phyloP scores from a whole-genome alignment of 2,888 invertebrate genomes.

The Odontocolon sp. region DNA sequence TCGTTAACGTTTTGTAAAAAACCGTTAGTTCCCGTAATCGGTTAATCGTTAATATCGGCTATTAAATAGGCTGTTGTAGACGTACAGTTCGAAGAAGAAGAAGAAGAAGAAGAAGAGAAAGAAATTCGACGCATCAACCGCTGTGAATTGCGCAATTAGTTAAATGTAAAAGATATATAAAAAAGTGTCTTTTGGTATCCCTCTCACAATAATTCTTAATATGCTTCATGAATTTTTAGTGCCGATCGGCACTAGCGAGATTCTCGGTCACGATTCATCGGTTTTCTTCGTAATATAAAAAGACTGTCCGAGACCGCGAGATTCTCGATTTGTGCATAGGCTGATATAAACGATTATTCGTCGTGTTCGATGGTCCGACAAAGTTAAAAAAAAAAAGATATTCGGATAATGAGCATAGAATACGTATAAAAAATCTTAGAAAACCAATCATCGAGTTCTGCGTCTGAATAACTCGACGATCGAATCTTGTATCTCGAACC shows the following conservation, averaged over 20 bases:
- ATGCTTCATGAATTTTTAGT: constrained; percentile 46
- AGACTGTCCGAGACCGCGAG: constrained; percentile 46
- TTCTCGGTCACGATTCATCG: constrained; percentile 34
- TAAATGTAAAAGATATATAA: constrained; percentile 66
- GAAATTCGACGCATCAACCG: constrained; percentile 28
- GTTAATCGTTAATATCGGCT: constrained; percentile 26
- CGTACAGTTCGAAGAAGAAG: constrained; percentile 16
- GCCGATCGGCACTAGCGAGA: constrained; percentile 44
- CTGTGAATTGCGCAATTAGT: constrained; percentile 26
- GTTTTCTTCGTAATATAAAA: constrained; percentile 39
- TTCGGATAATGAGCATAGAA: constrained; percentile 16
- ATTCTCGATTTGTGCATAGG: constrained; percentile 55
- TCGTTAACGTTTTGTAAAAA: constrained; percentile 47
- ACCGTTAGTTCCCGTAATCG: constrained; percentile 24
- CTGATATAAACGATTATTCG: constrained; percentile 36
- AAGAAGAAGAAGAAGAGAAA: constrained; percentile 15
- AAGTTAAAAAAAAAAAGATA: constrained; percentile 6
- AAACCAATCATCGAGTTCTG: constrained; percentile 37
- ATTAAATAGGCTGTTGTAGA: constrained; percentile 43
- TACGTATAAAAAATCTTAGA: constrained; percentile 53
- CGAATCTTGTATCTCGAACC: constrained; percentile 29
- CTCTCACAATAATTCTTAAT: constrained; percentile 59
- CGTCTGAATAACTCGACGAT: constrained; percentile 7
- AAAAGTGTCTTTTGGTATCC: constrained; percentile 70
- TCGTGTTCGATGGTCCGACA: constrained; percentile 16